phyloP scores from a whole-genome alignment of 2,888 invertebrate genomes.

The Drosophila rellima region DNA sequence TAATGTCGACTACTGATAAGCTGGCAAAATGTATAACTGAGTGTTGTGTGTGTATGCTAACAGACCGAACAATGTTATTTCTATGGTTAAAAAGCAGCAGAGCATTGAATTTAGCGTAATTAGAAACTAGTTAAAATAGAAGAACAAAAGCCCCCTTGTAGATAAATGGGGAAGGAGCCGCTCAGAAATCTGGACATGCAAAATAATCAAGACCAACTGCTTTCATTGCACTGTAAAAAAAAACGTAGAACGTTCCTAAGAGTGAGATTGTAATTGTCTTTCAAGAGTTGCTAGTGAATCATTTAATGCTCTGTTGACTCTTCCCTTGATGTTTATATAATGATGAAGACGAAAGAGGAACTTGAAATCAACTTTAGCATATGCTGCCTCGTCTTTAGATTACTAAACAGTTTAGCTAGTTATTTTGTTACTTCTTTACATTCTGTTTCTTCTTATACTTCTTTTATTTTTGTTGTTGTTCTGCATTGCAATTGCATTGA shows the following conservation, averaged over 20 bases:
- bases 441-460: background rate
- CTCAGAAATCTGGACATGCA: slow-evolving; percentile 51
- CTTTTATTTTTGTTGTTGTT: slow-evolving; percentile 10
- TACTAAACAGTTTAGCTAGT: slow-evolving; percentile 45
- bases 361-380: slow-evolving; percentile 33
- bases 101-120: slow-evolving; percentile 75
- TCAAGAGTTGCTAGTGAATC: slow-evolving; percentile 50
- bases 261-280: slow-evolving; percentile 55
- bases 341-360: slow-evolving; percentile 41
- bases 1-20: slow-evolving; percentile 53
- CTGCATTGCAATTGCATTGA: slow-evolving; percentile 54
- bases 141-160: slow-evolving; percentile 32
- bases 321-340: slow-evolving; percentile 51
- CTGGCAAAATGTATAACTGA: slow-evolving; percentile 6
- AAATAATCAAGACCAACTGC: slow-evolving; percentile 51
- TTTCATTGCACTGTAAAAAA: slow-evolving; percentile 52
- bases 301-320: slow-evolving; percentile 73
- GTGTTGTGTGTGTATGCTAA: background rate
- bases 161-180: slow-evolving; percentile 23
- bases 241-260: slow-evolving; percentile 4
- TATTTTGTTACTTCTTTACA: slow-evolving; percentile 2
- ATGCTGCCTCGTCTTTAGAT: slow-evolving; percentile 31
- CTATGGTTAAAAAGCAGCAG: slow-evolving; percentile 50
- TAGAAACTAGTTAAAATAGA: slow-evolving; percentile 59
- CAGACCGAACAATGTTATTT: slow-evolving; percentile 15